These are phyloP conservation scores for Brenthis ino DNA, from an alignment of 2,888 invertebrate genomes.

Conservation along the genomic window DNA sequence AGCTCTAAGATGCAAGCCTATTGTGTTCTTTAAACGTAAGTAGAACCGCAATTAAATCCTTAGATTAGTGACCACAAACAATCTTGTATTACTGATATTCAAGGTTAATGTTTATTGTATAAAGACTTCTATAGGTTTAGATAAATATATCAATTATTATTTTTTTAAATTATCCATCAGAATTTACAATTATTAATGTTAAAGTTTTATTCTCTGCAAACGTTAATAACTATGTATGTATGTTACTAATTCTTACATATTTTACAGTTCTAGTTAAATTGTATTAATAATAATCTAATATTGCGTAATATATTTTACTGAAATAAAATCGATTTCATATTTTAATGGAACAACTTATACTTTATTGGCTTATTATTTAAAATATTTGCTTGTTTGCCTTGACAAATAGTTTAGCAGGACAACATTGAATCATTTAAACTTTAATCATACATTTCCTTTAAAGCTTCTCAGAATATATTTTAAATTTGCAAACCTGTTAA, in stretches of 20 bases:
- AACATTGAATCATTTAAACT: conserved; percentile 11
- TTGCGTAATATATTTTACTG: no score
- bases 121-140: background rate
- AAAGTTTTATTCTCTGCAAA: no score
- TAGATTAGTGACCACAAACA: background rate
- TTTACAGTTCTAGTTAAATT: background rate
- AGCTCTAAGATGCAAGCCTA: background rate
- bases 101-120: conserved; percentile 2
- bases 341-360: conserved; percentile 19
- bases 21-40: conserved; percentile 2
- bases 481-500: no score
- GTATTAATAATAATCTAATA: no score
- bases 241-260: no score
- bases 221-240: no score
- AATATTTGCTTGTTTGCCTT: conserved; percentile 30
- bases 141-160: no score
- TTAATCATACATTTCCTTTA: conserved; percentile 4
- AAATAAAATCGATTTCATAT: conserved; percentile 10
- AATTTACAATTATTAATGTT: no score
- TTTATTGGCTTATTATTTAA: conserved; percentile 29
- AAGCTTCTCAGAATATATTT: conserved; percentile 1
- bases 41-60: conserved; percentile 10
- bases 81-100: background rate
- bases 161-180: no score
- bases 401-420: conserved; percentile 23